Evolutionary conservation across 1,140 invertebrate species (phyloP).

Genomic region (Schlechtendalia chinensis): DNA sequence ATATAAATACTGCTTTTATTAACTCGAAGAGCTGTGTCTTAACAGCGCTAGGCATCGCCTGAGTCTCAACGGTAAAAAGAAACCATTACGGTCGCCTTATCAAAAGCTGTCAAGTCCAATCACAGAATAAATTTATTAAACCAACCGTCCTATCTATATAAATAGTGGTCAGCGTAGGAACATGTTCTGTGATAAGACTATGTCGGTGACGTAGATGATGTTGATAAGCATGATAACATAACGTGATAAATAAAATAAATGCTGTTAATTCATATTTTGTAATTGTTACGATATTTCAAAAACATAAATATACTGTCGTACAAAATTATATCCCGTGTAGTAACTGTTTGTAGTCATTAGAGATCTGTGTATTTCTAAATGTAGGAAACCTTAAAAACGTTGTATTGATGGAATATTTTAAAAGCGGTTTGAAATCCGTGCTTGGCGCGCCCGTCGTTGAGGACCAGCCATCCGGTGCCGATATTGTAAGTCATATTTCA

Average conservation of each 20-base stretch:
- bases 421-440: constrained; percentile 84
- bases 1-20: no score
- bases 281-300: not conserved
- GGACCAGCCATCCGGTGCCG: constrained; percentile 71
- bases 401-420: constrained; percentile 76
- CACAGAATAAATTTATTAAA: no score
- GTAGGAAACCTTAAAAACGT: not conserved
- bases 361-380: not conserved
- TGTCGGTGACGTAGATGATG: not conserved
- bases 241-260: not conserved
- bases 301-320: not conserved
- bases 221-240: constrained; percentile 31
- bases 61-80: no score
- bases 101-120: no score
- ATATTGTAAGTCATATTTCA: constrained; percentile 69
- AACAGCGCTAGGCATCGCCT: no score
- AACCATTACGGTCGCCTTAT: no score
- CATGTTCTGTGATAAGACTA: no score
- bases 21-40: no score
- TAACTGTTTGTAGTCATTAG: not conserved
- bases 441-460: constrained; percentile 75
- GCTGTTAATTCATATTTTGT: no score
- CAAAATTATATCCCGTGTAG: not conserved
- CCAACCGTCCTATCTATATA: no score
- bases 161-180: no score